Percentiles rank a stretch among this genome's conserved stretches.
phyloP scores from a whole-genome alignment of 2,797 vertebrate genomes.

The Notolabrus celidotus region DNA sequence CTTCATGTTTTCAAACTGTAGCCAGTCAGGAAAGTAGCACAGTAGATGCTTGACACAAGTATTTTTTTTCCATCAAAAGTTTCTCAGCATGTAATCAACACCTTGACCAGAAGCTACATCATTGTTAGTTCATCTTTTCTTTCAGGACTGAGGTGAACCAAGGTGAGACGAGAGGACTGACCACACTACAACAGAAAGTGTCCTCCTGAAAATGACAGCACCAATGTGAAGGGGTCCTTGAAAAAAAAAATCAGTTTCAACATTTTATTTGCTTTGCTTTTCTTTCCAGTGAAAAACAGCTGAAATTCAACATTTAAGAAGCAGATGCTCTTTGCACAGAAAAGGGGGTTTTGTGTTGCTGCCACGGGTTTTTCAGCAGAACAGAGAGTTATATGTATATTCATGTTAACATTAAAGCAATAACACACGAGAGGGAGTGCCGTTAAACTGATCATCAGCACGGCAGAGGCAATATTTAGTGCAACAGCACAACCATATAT shows the following conservation, averaged over 20 bases:
- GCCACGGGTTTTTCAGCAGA: no score
- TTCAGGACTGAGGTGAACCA: constrained; percentile 23
- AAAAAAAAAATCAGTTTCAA: neutral
- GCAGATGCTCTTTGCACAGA: no score
- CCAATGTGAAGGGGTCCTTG: constrained; percentile 13
- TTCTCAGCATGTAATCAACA: constrained; percentile 18
- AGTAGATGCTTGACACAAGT: neutral
- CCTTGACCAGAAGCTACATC: neutral
- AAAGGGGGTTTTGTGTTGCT: no score
- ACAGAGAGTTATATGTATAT: no score
- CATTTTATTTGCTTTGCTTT: neutral
- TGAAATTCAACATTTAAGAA: no score
- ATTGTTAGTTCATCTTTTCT: neutral
- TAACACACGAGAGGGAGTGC: no score
- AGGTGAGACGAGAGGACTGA: constrained; percentile 13
- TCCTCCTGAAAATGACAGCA: constrained; percentile 7
- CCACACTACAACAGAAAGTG: constrained; percentile 1
- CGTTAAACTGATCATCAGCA: no score
- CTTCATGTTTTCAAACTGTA: neutral
- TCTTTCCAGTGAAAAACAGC: neutral
- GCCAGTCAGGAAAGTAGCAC: neutral
- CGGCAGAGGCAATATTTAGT: no score
- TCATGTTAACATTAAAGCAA: no score
- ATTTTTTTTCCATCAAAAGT: neutral
- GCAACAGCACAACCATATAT: no score